Evolutionary conservation across 2,797 vertebrate genomes (phyloP).

Genomic region (Hybognathus amarus): DNA sequence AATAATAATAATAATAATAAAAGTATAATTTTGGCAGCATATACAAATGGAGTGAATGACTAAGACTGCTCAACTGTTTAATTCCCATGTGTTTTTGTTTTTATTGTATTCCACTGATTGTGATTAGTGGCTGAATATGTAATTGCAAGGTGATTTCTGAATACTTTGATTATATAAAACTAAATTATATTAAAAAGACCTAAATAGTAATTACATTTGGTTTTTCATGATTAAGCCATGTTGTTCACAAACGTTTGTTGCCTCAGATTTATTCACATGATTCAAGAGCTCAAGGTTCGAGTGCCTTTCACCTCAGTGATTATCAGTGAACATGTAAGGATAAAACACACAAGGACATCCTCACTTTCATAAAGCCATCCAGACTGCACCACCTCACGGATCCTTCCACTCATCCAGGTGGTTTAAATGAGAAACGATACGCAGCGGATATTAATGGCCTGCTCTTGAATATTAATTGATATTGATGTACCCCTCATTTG

Average conservation of each 20-base stretch:
- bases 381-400: not conserved
- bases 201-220: not conserved
- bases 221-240: not conserved
- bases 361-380: constrained; percentile 16
- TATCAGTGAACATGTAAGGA: not conserved
- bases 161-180: too few relatives aligned
- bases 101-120: too few relatives aligned
- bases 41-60: not conserved
- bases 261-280: not conserved
- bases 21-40: not conserved
- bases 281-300: not conserved
- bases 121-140: too few relatives aligned
- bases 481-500: constrained; percentile 41
- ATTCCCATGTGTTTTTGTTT: not conserved
- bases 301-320: constrained; percentile 7
- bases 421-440: constrained; percentile 50
- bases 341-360: constrained; percentile 25
- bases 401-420: constrained; percentile 39
- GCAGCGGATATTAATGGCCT: constrained; percentile 25
- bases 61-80: too few relatives aligned
- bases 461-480: constrained; percentile 49
- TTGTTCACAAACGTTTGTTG: not conserved
- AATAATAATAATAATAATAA: too few relatives aligned
- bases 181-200: too few relatives aligned
- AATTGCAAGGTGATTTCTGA: too few relatives aligned